phyloP scores from a whole-genome alignment of 2,888 invertebrate species.

The Drosophila eohydei region DNA sequence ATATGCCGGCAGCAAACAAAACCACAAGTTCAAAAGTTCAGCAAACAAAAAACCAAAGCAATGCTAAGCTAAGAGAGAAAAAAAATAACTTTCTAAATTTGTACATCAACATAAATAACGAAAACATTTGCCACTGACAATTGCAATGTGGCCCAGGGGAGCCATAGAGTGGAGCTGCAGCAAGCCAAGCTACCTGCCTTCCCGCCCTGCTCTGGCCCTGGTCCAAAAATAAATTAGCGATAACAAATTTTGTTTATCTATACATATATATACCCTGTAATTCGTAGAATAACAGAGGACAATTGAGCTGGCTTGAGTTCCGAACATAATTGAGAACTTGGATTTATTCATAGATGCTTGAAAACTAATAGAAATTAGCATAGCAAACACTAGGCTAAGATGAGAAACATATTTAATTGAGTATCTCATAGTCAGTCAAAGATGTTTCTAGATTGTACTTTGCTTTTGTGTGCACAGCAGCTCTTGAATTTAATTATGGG shows the following conservation, averaged over 20 bases:
- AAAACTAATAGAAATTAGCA: not conserved
- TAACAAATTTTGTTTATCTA: not conserved
- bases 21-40: conserved; percentile 70
- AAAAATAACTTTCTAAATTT: conserved; percentile 69
- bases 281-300: not conserved
- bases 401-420: not conserved
- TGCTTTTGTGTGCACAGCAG: conserved; percentile 9
- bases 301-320: not conserved
- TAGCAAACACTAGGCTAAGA: not conserved
- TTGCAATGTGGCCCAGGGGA: conserved; percentile 67
- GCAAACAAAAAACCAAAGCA: conserved; percentile 30
- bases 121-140: conserved; percentile 66
- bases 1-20: conserved; percentile 32
- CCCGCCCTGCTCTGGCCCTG: not conserved
- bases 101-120: conserved; percentile 65
- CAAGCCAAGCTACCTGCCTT: conserved; percentile 1
- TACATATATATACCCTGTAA: conserved; percentile 17
- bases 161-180: conserved; percentile 32
- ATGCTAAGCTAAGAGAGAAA: conserved; percentile 6
- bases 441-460: not conserved
- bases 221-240: conserved; percentile 39
- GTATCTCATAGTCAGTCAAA: conserved; percentile 4
- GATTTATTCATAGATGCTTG: too few relatives aligned
- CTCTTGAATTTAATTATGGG: conserved; percentile 24
- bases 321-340: not conserved